Base-by-base conservation (phyloP, 2,113 vertebrate genomes). In the Leptodactylus fuscus region DNA sequence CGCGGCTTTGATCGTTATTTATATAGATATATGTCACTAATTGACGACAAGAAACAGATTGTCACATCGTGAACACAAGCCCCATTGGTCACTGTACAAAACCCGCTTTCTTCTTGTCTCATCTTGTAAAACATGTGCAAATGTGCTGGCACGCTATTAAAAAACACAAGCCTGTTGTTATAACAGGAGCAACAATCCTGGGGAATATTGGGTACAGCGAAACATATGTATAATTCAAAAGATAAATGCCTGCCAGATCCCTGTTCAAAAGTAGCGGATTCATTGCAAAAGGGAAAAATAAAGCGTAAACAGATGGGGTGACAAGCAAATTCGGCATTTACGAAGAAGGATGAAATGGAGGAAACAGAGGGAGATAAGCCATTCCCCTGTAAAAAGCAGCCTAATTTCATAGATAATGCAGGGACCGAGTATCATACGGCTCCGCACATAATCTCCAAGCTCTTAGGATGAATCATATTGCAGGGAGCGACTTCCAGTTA, bases 191-290 rank as follows among this genome's bases (percentile, higher is more conserved):
- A 58, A 71, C 55, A 77, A 69, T 67, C 55, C 73, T 36, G 74
- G 82, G 82, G 73, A 77, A 77, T 67, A 51, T 83, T 62, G 36
- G 36, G 70, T 75, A 62, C 24, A 34, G 70, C 82, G 58, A 83
- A 83, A 60, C 71, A 83, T 85, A 77, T 77, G 82, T 77, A 77
- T 48, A 67, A 85, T 85, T 77, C 82, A 77, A 77, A 76, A 85
- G 71, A 65, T 85, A 67, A 85, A 76, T 34, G 82, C 65, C 32
- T 77, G 73, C 71, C 73, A 85, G 74, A 85, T 49, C 58, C 18
- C 16, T 58, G n/a, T 75, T 83, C 71, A 83, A 75, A 83, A 75
- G 82, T 55, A 83, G 49, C 60, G 55, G 15, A 75, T 75, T 75
- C 34, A 41, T 6, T 48, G 82, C 38, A 36, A 60, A 34, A 48